Conservation (phyloP, 2,113 vertebrate genomes). For the Trinectes maculatus region DNA sequence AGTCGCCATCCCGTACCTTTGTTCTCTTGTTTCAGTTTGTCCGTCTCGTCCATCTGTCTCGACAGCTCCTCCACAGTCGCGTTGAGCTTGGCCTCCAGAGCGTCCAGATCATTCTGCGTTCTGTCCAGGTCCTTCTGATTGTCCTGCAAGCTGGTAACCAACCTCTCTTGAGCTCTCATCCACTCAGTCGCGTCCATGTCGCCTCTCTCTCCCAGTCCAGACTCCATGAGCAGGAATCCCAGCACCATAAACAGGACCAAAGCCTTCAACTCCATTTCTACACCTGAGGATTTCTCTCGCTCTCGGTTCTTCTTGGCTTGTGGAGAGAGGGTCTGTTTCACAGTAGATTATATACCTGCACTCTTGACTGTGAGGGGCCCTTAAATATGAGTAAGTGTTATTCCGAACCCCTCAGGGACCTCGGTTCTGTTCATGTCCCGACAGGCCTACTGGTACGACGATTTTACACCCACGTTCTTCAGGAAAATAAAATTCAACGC, state of each 20-base stretch:
- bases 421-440: neutral
- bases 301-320: neutral
- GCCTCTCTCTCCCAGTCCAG: constrained; percentile 18
- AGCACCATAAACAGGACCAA: constrained; percentile 7
- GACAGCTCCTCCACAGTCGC: constrained; percentile 2
- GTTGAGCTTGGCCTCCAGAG: constrained; percentile 12
- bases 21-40: constrained; percentile 28
- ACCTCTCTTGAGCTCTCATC: constrained; percentile 13
- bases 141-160: constrained; percentile 3
- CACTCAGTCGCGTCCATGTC: neutral
- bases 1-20: constrained; percentile 8
- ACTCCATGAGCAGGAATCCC: neutral
- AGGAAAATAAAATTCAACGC: neutral
- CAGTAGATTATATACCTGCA: neutral
- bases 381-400: too few relatives aligned
- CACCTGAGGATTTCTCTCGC: neutral
- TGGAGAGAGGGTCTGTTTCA: neutral
- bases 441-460: neutral
- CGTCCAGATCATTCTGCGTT: neutral
- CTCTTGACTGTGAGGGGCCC: too few relatives aligned
- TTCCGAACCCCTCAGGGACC: neutral
- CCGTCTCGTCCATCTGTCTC: constrained; percentile 24
- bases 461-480: neutral
- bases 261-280: constrained; percentile 24
- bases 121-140: neutral